Evolutionary conservation across 1,140 invertebrate genomes (phyloP).

Genomic region (Papilio xuthus): DNA sequence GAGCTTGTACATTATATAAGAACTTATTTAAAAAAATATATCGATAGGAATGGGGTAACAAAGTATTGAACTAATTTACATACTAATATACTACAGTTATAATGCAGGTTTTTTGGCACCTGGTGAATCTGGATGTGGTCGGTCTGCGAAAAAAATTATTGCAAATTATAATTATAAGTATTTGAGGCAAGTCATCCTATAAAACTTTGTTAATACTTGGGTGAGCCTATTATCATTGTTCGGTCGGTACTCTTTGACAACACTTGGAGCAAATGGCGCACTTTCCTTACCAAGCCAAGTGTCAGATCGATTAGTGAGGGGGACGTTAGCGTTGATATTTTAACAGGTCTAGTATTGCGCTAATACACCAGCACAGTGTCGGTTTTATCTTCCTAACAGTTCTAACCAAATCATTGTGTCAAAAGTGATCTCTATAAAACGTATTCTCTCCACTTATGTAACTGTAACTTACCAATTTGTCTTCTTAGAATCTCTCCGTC

Average conservation of each 20-base stretch:
- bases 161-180: neutral
- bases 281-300: no score
- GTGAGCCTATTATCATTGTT: neutral
- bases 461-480: slow-evolving; percentile 68
- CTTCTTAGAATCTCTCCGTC: slow-evolving; percentile 73
- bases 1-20: slow-evolving; percentile 64
- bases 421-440: no score
- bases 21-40: slow-evolving; percentile 55
- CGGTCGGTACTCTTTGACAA: no score
- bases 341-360: no score
- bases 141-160: slow-evolving; percentile 61
- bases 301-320: no score
- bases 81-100: slow-evolving; percentile 64
- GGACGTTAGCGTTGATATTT: no score
- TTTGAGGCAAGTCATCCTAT: neutral
- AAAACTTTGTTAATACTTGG: neutral
- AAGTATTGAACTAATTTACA: slow-evolving; percentile 60
- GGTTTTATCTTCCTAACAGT: no score
- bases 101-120: slow-evolving; percentile 77
- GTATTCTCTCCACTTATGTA: no score
- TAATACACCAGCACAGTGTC: no score
- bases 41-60: slow-evolving; percentile 70
- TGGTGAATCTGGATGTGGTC: slow-evolving; percentile 74
- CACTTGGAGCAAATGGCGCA: no score
- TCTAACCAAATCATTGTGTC: no score